phyloP scores from a whole-genome alignment of 2,797 vertebrate genomes.

The Phrynocephalus guinanensis region DNA sequence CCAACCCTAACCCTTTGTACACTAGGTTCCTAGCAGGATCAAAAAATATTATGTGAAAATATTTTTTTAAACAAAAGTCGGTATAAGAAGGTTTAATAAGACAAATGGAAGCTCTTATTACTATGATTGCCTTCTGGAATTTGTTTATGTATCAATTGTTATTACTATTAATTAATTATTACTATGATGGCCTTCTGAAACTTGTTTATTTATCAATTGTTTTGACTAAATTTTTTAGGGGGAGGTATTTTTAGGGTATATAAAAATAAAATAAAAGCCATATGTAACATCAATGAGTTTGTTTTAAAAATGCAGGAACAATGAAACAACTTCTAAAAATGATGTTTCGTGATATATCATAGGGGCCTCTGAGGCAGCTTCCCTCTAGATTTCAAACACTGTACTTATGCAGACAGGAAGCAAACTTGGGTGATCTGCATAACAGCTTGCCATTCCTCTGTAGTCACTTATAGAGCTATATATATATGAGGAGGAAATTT shows the following conservation, averaged over 20 bases:
- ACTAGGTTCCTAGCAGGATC: no score
- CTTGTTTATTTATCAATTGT: no score
- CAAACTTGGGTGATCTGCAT: slow-evolving; percentile 41
- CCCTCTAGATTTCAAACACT: neutral
- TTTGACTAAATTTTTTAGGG: no score
- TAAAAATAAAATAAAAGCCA: neutral
- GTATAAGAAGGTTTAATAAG: neutral
- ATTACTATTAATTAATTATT: neutral
- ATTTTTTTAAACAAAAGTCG: no score
- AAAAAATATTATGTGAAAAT: no score
- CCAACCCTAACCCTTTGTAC: no score
- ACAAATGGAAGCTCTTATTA: neutral
- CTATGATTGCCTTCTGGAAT: no score
- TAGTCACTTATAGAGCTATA: slow-evolving; percentile 69
- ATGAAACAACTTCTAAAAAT: neutral
- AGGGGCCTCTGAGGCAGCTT: neutral
- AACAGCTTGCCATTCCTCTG: slow-evolving; percentile 65
- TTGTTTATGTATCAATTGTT: no score
- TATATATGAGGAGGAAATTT: slow-evolving; percentile 70
- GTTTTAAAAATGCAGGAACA: no score
- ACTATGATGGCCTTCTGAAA: no score
- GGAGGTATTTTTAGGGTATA: neutral
- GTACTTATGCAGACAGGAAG: neutral
- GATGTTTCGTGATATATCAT: neutral
- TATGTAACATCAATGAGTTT: neutral